phyloP scores from a whole-genome alignment of 2,797 vertebrate species.

The Hyperoplus immaculatus region DNA sequence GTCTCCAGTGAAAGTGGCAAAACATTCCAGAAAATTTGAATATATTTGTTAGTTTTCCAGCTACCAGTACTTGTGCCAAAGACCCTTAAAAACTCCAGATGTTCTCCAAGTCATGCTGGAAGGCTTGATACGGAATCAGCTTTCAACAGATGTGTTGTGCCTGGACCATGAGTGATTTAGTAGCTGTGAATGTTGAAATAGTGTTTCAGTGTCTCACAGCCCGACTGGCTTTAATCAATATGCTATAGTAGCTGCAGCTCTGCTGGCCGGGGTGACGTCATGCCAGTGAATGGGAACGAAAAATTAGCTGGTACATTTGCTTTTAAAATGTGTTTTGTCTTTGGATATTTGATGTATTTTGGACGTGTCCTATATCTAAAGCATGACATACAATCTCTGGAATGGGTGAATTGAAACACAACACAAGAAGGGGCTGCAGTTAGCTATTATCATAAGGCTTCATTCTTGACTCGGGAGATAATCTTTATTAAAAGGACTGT shows the following conservation, averaged over 20 bases:
- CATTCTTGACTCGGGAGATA: constrained; percentile 5
- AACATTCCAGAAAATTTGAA: constrained; percentile 57
- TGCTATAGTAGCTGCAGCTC: constrained; percentile 73
- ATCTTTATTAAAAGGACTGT: neutral
- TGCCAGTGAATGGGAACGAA: constrained; percentile 55
- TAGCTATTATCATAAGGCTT: neutral
- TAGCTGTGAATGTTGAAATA: constrained; percentile 76
- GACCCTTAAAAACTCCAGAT: constrained; percentile 73
- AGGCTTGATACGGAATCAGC: constrained; percentile 72
- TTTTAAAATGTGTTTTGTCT: constrained; percentile 43
- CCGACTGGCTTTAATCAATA: constrained; percentile 69
- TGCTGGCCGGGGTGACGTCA: constrained; percentile 62
- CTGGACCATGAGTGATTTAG: constrained; percentile 69
- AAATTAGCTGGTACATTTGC: constrained; percentile 42
- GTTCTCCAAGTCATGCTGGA: constrained; percentile 63
- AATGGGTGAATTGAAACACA: constrained; percentile 28
- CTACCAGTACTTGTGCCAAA: constrained; percentile 41
- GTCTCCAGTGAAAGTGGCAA: constrained; percentile 50
- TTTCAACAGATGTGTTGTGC: constrained; percentile 74
- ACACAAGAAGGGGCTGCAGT: neutral
- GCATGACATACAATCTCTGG: constrained; percentile 12
- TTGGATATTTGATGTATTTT: constrained; percentile 34
- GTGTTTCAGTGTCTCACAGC: constrained; percentile 64
- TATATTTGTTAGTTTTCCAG: constrained; percentile 57
- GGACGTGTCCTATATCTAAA: constrained; percentile 17